Evolutionary conservation across 2,888 invertebrate species (phyloP).

Genomic region (Lasioglossum figueresi): DNA sequence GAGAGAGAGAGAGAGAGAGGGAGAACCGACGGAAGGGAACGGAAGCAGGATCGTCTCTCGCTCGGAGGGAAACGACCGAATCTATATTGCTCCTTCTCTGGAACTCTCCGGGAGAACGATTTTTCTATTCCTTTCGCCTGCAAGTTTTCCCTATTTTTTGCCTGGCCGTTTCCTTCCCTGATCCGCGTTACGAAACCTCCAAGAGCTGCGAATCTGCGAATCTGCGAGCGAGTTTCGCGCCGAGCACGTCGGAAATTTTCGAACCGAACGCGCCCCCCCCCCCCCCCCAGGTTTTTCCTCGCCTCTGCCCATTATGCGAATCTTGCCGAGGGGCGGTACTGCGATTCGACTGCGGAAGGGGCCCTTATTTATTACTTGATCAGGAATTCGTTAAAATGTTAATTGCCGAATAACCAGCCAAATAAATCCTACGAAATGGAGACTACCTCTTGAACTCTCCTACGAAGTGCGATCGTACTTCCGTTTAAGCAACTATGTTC

Average conservation of each 20-base stretch:
- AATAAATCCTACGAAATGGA: no score
- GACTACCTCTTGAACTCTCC: no score
- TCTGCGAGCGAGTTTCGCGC: not conserved
- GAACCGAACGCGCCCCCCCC: not conserved
- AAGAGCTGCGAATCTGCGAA: conserved; percentile 4
- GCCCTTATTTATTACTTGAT: not conserved
- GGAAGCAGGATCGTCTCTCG: conserved; percentile 10
- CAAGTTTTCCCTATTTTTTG: not conserved
- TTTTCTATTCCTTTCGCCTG: not conserved
- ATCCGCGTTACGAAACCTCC: conserved; percentile 4
- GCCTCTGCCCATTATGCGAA: not conserved
- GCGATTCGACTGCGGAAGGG: not conserved
- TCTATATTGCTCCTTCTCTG: conserved; percentile 23
- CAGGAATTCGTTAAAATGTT: not conserved
- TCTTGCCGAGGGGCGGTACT: not conserved
- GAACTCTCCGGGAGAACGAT: conserved; percentile 15
- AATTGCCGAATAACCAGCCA: no score
- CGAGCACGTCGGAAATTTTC: not conserved
- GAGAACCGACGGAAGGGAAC: not conserved
- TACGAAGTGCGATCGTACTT: no score
- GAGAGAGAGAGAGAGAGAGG: not conserved
- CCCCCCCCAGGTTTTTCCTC: not conserved
- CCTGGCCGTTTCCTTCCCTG: not conserved
- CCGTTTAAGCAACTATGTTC: no score
- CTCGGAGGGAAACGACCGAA: conserved; percentile 22